These are phyloP conservation scores for Microcebus jonahi DNA, from an alignment of 2,113 vertebrate genomes.

Conservation along the genomic window DNA sequence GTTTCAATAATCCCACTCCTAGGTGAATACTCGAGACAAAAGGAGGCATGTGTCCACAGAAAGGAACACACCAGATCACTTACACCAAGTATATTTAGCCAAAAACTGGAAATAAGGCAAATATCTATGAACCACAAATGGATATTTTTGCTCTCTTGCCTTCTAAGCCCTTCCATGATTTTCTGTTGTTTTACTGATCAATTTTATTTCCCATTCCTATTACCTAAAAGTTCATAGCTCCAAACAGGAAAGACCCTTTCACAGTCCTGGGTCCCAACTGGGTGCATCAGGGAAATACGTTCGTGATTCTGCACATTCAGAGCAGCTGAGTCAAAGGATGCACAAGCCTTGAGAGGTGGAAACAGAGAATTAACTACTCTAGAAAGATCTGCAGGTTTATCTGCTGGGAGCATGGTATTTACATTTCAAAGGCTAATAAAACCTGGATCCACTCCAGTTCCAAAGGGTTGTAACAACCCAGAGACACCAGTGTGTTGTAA, in stretches of 20 bases:
- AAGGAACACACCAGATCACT: neutral
- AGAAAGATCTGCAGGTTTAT: neutral
- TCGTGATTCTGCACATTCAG: too few relatives aligned
- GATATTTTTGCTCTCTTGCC: neutral
- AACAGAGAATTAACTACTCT: neutral
- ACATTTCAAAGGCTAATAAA: neutral
- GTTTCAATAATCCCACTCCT: neutral
- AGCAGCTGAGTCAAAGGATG: neutral
- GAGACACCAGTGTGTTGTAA: neutral
- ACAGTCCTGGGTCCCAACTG: accelerated
- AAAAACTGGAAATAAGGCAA: neutral
- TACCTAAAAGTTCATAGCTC: neutral
- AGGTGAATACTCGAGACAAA: neutral
- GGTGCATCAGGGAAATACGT: accelerated
- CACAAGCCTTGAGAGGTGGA: neutral
- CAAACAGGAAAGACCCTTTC: neutral
- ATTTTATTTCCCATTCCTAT: neutral
- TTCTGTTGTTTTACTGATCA: neutral
- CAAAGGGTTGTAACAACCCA: neutral
- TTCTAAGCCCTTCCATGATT: neutral
- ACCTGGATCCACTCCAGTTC: neutral
- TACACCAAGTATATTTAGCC: neutral
- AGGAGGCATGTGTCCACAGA: too few relatives aligned
- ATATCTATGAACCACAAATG: neutral
- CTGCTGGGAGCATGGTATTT: neutral